Base-by-base conservation (phyloP, 2,888 invertebrate species). In the Beris morrisii region DNA sequence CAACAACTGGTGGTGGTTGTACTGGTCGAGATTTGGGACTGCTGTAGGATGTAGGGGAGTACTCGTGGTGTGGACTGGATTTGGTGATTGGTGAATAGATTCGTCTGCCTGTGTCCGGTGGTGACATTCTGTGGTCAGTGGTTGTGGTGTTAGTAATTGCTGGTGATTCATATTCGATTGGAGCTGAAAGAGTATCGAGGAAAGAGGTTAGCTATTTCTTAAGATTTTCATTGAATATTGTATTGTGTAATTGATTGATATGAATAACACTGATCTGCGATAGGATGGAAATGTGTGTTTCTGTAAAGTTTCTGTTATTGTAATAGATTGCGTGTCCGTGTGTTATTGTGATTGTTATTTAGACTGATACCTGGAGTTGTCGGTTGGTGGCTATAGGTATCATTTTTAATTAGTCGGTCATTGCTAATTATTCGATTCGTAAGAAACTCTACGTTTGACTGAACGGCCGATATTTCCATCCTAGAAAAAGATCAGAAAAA, bases 381-480 rank as follows among this genome's bases (percentile, higher is more conserved):
- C 64, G 67, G 64, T 59, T 67, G 57, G 63, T 65, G 65, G 56
- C 65, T 69, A 69, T 65, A 69, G 28, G 43, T 58, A 46, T 67
- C 67, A 53, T 54, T 67, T 32, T 65, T 68, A 56, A 63, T 44
- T 65, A 66, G 52, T 63, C 63, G 79, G 70, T 80, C 79, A 71
- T 74, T 80, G 74, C 74, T 79, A 67, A 78, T 75, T 73, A 81
- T 78, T 71, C 78, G 79, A 75, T 77, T 80, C 43, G 78, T 77
- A 72, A 81, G 75, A 75, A 77, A 79, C 70, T 81, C 81, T 77
- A 81, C 78, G 76, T 81, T 81, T 71, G 81, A 77, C 74, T 81
- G 81, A 72, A 81, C 73, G 73, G 77, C 75, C 69, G 78, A 78
- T 77, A 81, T 79, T 75, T 81, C 81, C 77, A 78, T 77, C 76